Percentiles rank a stretch among this genome's conserved stretches.
Evolutionary conservation across 2,113 vertebrate species (phyloP).

Genomic region (Coreoperca whiteheadi): DNA sequence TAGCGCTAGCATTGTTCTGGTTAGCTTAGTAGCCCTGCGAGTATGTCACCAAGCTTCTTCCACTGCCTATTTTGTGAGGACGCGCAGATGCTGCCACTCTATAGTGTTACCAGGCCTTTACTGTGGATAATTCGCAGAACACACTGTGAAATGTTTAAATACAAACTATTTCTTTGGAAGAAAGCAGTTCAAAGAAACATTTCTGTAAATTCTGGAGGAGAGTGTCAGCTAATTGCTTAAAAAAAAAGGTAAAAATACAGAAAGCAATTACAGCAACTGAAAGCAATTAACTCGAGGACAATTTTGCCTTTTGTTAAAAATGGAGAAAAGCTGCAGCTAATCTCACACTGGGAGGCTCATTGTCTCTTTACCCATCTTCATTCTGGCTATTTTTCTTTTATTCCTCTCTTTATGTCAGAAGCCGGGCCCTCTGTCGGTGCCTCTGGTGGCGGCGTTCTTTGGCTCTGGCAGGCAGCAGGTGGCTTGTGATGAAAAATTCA

Average conservation of each 20-base stretch:
- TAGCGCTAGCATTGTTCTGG: background rate
- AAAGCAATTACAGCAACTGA: constrained; percentile 63
- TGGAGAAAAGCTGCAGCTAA: constrained; percentile 52
- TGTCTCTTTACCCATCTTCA: constrained; percentile 55
- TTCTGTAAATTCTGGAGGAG: background rate
- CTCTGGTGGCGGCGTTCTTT: constrained; percentile 66
- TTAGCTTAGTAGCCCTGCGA: background rate
- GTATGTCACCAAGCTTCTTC: background rate
- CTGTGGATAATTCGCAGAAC: background rate
- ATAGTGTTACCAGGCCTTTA: background rate
- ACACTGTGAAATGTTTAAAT: background rate
- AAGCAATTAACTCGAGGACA: constrained; percentile 66
- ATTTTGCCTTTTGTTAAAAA: constrained; percentile 62
- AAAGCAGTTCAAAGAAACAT: background rate
- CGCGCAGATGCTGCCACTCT: background rate
- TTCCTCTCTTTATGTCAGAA: constrained; percentile 59
- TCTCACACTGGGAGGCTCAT: constrained; percentile 44
- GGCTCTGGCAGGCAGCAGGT: constrained; percentile 79
- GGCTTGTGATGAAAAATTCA: constrained; percentile 82
- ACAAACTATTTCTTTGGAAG: background rate
- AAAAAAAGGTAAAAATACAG: constrained; percentile 47
- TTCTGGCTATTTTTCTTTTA: constrained; percentile 37
- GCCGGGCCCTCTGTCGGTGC: constrained; percentile 56
- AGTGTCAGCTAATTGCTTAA: constrained; percentile 46
- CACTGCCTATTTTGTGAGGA: background rate